Percentiles rank a stretch among this genome's conserved stretches.
Conservation (phyloP, 2,797 vertebrate genomes). For the Sebastes iracundus region DNA sequence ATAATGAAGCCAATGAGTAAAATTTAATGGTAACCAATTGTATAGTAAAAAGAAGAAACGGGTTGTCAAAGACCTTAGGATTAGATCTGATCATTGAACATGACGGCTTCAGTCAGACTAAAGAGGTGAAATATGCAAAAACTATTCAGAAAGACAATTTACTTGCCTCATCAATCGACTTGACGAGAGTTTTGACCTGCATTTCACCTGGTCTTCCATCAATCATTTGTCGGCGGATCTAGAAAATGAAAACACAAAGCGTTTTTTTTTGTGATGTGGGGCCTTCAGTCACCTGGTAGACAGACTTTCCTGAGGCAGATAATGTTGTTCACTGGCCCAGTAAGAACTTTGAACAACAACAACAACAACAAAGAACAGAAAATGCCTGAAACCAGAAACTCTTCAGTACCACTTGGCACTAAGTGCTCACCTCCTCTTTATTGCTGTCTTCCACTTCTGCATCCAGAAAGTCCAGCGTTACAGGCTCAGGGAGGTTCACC, state of each 20-base stretch:
- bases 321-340: conserved; percentile 11
- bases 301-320: background rate
- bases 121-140: background rate
- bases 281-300: background rate
- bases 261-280: background rate
- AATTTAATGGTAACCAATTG: background rate
- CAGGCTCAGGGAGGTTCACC: conserved; percentile 94
- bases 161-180: conserved; percentile 93
- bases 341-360: conserved; percentile 9
- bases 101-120: background rate
- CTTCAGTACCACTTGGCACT: background rate
- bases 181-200: conserved; percentile 92
- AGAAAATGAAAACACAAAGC: conserved; percentile 20
- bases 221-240: conserved; percentile 98
- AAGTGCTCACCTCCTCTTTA: conserved; percentile 91
- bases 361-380: conserved; percentile 22
- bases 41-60: background rate
- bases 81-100: background rate
- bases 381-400: conserved; percentile 21
- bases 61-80: background rate
- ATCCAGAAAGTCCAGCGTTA: conserved; percentile 96
- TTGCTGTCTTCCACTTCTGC: conserved; percentile 95
- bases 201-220: conserved; percentile 91
- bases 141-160: background rate
- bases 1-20: background rate